Base-by-base conservation (phyloP, 2,113 vertebrate genomes). In the Butorides virescens region DNA sequence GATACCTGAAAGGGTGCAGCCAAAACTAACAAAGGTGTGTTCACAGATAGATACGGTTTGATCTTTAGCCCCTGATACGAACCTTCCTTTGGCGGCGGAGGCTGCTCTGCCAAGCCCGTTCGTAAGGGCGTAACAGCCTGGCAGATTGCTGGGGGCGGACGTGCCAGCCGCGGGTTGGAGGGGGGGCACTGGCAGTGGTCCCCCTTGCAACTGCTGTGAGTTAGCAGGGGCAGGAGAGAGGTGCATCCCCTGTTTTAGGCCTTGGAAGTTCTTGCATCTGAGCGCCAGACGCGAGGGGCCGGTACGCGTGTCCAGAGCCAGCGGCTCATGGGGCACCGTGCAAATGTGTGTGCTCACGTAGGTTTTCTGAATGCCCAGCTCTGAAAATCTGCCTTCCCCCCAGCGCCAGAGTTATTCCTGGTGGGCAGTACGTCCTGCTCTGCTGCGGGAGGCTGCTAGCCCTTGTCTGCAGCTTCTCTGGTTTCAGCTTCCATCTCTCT, bases 21-120 rank as follows among this genome's bases (percentile, higher is more conserved):
- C 95, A 96, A 95, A 95, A 93, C 96, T 95, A 97, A 97, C 96
- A 96, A 97, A 97, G 96, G 97, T 70, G 96, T 95, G 96, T 93
- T 95, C 80, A 22, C 52, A 70, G 85, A 92, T 68, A 97, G 95
- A 83, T 71, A 90, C 22, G 49, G 42, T 71, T 88, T 95, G 94
- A 95, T 95, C 96, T 96, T 90, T 93, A 96, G 90, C 74, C 94
- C 63, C 74, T 88, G 94, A 90, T 88, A 75, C 68, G 73, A 82
- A 70, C 72, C 74, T 85, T 72, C 3, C 81, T 82, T 92, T 72
- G 78, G 63, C 56, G 90, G 77, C 22, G 49, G 87, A 95, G 80
- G 86, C 89, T 86, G 84, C 81, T 91, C 50, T 71, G 89, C 86
- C 92, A 91, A 92, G 74, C 87, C 84, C 1, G 2, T 61, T 50